These are phyloP conservation scores for Podiceps cristatus DNA, from an alignment of 2,113 vertebrate species.

Conservation along the genomic window DNA sequence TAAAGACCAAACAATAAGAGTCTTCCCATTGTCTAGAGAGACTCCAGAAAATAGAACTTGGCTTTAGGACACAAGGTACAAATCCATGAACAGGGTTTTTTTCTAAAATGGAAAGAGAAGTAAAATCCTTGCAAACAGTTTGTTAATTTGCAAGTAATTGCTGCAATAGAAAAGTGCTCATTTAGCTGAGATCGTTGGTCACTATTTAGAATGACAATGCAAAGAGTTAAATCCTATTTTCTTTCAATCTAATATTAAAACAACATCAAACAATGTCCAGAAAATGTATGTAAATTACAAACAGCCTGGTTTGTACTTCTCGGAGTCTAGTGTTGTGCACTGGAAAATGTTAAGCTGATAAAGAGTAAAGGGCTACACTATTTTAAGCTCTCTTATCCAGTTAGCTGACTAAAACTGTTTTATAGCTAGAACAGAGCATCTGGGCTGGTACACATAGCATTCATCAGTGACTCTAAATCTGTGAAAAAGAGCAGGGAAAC, in stretches of 20 bases:
- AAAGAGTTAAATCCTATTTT: constrained; percentile 17
- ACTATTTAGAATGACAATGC: not conserved
- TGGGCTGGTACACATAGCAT: constrained; percentile 55
- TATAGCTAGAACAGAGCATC: constrained; percentile 59
- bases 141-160: constrained; percentile 27
- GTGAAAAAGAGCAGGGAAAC: constrained; percentile 64
- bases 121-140: not conserved
- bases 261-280: not conserved
- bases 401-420: constrained; percentile 75
- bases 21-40: not conserved
- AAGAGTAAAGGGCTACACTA: constrained; percentile 67
- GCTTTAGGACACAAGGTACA: not conserved
- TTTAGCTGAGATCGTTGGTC: not conserved
- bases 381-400: constrained; percentile 77
- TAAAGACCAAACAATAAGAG: not conserved
- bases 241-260: not conserved
- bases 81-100: not conserved
- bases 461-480: constrained; percentile 58
- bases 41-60: not conserved
- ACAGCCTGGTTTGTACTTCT: constrained; percentile 34
- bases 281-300: constrained; percentile 33
- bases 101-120: not conserved
- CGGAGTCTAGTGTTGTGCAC: not conserved
- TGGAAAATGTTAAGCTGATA: constrained; percentile 75
- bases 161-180: not conserved